A percentile compares a stretch with the other conserved stretches of the same genome.
Evolutionary conservation across 2,888 invertebrate genomes (phyloP).

Genomic region (Drosophila paramelanica): DNA sequence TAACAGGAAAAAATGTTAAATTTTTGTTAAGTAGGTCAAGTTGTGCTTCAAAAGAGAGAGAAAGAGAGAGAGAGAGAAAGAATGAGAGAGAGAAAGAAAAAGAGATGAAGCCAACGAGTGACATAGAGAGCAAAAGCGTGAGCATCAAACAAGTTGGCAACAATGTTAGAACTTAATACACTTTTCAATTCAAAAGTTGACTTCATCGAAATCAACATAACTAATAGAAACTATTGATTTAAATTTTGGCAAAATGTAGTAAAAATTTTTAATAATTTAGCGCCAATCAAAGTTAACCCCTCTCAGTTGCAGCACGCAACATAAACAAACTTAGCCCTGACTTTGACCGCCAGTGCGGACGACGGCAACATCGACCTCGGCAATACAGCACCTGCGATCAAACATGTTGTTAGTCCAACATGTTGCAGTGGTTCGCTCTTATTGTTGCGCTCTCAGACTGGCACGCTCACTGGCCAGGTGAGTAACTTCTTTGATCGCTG

Average conservation of each 20-base stretch:
- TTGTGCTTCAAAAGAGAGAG: conserved; percentile 65
- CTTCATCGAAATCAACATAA: not conserved
- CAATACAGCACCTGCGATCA: conserved; percentile 46
- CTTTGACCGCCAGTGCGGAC: conserved; percentile 75
- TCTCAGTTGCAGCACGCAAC: conserved; percentile 23
- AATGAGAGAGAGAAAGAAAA: conserved; percentile 24
- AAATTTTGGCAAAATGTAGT: not conserved
- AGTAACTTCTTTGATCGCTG: conserved; percentile 62
- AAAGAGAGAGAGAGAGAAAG: conserved; percentile 16
- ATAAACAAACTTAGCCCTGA: conserved; percentile 81
- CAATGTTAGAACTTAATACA: conserved; percentile 42
- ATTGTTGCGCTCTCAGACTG: conserved; percentile 8
- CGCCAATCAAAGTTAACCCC: not conserved
- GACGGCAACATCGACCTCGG: conserved; percentile 62
- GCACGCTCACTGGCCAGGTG: conserved; percentile 39
- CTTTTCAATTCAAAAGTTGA: not conserved
- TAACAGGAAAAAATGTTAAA: conserved; percentile 84
- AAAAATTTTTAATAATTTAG: not conserved
- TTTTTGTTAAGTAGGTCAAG: conserved; percentile 84
- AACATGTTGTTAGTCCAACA: conserved; percentile 67
- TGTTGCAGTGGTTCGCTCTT: conserved; percentile 31
- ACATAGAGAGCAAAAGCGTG: conserved; percentile 21
- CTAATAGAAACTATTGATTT: not conserved
- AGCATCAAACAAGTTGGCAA: conserved; percentile 65
- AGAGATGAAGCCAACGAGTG: conserved; percentile 24